Evolutionary conservation across 2,113 vertebrate species (phyloP).

Genomic region (Sylvia atricapilla): DNA sequence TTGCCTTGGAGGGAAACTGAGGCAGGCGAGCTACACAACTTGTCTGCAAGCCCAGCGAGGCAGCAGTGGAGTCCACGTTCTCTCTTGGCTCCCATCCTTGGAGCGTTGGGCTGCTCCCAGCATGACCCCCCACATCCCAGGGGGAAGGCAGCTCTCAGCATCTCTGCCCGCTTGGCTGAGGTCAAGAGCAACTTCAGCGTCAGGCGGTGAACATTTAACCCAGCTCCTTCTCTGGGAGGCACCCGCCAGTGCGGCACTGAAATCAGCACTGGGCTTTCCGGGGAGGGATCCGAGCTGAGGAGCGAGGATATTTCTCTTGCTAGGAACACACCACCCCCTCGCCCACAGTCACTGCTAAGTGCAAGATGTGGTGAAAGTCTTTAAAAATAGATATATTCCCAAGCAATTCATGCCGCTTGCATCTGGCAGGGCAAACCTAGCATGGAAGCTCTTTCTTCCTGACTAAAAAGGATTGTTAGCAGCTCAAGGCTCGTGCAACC

Average conservation of each 20-base stretch:
- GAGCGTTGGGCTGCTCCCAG: neutral
- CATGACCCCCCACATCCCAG: fast-evolving
- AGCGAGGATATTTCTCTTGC: conserved; percentile 41
- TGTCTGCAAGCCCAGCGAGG: fast-evolving
- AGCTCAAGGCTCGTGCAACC: conserved; percentile 19
- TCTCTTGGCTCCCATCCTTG: neutral
- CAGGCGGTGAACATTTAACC: neutral
- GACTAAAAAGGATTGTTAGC: conserved; percentile 36
- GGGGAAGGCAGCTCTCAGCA: neutral
- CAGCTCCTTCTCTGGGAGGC: neutral
- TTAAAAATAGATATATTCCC: conserved; percentile 64
- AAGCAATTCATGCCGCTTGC: conserved; percentile 48
- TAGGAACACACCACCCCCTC: conserved; percentile 46
- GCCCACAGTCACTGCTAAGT: conserved; percentile 53
- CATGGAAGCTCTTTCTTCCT: conserved; percentile 29
- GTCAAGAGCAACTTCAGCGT: neutral
- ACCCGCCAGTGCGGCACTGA: neutral
- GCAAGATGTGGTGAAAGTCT: conserved; percentile 52
- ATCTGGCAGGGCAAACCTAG: conserved; percentile 46
- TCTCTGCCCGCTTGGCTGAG: neutral
- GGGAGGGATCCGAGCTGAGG: neutral
- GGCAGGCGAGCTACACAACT: neutral
- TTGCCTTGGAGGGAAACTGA: neutral
- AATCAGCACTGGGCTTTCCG: conserved; percentile 17
- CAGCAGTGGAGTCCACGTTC: fast-evolving